Conservation (phyloP, 2,797 vertebrate genomes). For the Anabacerthia variegaticeps region DNA sequence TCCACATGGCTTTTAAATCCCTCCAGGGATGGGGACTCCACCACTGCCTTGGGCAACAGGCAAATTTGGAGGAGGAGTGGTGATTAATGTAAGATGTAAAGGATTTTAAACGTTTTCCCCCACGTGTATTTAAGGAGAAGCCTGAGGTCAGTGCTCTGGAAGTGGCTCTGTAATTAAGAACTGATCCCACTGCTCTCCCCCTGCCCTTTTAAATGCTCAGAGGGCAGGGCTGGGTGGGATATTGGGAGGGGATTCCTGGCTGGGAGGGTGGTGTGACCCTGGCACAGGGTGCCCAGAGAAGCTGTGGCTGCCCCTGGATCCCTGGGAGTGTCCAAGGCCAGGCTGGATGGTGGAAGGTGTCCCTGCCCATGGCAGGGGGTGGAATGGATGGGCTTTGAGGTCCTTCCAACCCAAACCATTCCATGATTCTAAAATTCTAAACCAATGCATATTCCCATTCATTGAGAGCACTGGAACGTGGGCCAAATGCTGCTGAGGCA, state of each 20-base stretch:
- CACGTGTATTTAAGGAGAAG: background rate
- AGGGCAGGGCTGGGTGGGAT: background rate
- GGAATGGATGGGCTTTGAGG: background rate
- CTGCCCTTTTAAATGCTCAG: background rate
- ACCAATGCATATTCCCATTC: background rate
- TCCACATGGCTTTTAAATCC: background rate
- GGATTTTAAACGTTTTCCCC: background rate
- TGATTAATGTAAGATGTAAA: background rate
- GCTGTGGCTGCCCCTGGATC: background rate
- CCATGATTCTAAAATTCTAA: background rate
- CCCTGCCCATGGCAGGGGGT: background rate
- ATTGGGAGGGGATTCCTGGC: background rate
- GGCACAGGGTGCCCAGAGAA: background rate
- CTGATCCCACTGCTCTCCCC: background rate
- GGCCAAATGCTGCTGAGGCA: background rate
- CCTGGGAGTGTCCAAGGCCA: accelerated
- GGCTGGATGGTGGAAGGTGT: background rate
- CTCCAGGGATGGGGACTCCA: background rate
- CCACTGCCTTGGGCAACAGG: background rate
- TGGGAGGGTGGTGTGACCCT: background rate
- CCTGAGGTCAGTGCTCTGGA: background rate
- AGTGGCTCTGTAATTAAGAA: background rate
- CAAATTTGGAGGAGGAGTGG: background rate
- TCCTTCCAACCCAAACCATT: background rate
- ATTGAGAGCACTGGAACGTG: accelerated